Evolutionary conservation across 2,888 invertebrate species (phyloP), one percentile per base, ranked within the genome.

Genomic region (Alentia gelatinosa): DNA sequence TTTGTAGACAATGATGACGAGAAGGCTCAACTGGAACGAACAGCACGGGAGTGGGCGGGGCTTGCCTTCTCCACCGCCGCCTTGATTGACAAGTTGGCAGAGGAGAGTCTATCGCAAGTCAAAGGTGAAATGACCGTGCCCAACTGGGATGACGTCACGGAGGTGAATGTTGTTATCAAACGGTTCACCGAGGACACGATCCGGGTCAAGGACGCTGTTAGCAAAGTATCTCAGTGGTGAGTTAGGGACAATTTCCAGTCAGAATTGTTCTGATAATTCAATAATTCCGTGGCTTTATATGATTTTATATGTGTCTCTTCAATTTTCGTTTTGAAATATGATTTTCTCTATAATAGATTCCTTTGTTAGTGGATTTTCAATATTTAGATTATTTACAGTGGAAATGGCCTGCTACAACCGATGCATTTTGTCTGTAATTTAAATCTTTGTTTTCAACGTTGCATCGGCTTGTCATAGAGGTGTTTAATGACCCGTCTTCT

Each of bases 41-140:
- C 91, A 0, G 79, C 47, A 23, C 75, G 91, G 15, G 91, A 91
- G 35, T 91, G 91, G 91, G 91, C 89, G 1, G 89, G 26, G 30
- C 74, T 74, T 15, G 83, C 89, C 40, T 89, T 83, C 74, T 35
- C 26, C 74, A 37, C 63, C 40, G 39, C 88, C 3, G 79, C 35
- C 7, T 9, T 42, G 37, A 79, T 91, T n/a, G 83, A 91, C 42
- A 83, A 23, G 23, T 35, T 89, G 15, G 79, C 50, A 23, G 68
- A 23, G 7, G 84, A 79, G 26, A n/a, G 40, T 30, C 26, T 89
- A 19, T 9, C 12, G 19, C 74, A 89, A 35, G 89, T 91, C 30
- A 91, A 50, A 19, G 91, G 89, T 40, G 33, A 39, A 19, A 30
- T 39, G 33, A 39, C 23, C 19, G 19, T 42, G 30, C 63, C 26